Conservation (phyloP, 2,113 vertebrate species). For the Diglossa brunneiventris region DNA sequence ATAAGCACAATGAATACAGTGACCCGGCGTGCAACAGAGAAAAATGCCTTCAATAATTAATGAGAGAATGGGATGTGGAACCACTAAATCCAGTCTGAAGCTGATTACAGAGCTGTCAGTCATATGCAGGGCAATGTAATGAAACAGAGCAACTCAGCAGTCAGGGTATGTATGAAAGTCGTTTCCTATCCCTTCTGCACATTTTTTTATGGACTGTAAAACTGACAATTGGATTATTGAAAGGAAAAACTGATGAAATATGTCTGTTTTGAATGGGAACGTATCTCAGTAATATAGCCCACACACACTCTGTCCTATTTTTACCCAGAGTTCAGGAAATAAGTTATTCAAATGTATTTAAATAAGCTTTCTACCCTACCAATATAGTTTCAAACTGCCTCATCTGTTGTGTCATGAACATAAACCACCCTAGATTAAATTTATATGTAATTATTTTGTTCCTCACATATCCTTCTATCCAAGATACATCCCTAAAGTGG, state of each 20-base stretch:
- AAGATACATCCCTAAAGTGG: not conserved
- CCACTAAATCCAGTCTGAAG: slow-evolving; percentile 48
- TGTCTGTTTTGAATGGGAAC: slow-evolving; percentile 27
- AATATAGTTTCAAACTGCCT: not conserved
- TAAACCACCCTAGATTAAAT: not conserved
- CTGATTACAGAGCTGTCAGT: slow-evolving; percentile 56
- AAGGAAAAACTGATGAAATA: slow-evolving; percentile 51
- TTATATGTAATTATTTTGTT: slow-evolving; percentile 37
- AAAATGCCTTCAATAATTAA: slow-evolving; percentile 51
- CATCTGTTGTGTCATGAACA: not conserved
- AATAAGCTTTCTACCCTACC: slow-evolving; percentile 2
- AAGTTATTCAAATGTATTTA: slow-evolving; percentile 48
- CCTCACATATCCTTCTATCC: not conserved
- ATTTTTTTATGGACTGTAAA: slow-evolving; percentile 40
- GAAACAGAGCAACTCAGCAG: slow-evolving; percentile 30
- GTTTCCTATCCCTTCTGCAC: slow-evolving; percentile 51
- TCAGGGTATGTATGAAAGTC: slow-evolving; percentile 44
- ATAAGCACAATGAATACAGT: not conserved
- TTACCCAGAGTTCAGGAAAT: slow-evolving; percentile 46
- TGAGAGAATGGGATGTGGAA: not conserved
- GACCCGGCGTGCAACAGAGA: not conserved
- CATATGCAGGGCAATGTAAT: slow-evolving; percentile 29
- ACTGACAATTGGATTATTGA: slow-evolving; percentile 53
- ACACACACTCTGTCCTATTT: slow-evolving; percentile 27
- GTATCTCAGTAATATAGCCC: slow-evolving; percentile 7